Evolutionary conservation across 2,888 invertebrate genomes (phyloP).

Genomic region (Eumacrocentrus americanus): DNA sequence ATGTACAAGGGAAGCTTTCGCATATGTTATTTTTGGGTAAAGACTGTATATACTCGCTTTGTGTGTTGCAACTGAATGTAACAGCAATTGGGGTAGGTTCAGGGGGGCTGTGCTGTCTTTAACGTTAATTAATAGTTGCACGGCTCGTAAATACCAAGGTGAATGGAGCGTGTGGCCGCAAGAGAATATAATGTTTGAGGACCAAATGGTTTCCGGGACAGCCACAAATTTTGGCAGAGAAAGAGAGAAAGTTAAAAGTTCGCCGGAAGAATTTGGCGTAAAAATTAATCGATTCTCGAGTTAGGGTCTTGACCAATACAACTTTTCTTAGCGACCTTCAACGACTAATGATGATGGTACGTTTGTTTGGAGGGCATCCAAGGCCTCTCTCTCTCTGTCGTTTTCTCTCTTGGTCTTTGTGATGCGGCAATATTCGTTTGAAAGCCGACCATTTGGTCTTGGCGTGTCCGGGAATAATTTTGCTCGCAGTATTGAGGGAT

Average conservation of each 20-base stretch:
- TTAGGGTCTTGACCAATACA: too few species aligned
- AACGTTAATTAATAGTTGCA: constrained; percentile 52
- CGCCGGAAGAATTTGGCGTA: too few species aligned
- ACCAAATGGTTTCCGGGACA: constrained; percentile 45
- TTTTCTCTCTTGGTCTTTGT: too few species aligned
- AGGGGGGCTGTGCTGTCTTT: constrained; percentile 35
- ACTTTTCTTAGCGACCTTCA: too few species aligned
- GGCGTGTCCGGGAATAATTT: constrained; percentile 23
- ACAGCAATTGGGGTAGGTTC: constrained; percentile 48
- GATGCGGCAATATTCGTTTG: neutral
- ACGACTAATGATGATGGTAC: too few species aligned
- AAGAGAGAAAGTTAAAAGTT: neutral
- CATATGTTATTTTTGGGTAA: too few species aligned
- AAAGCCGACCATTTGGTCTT: constrained; percentile 4
- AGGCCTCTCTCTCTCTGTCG: too few species aligned
- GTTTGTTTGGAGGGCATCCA: too few species aligned
- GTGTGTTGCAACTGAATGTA: too few species aligned
- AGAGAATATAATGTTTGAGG: constrained; percentile 39
- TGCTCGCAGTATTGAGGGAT: neutral
- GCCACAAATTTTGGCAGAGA: neutral
- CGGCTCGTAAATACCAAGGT: constrained; percentile 46
- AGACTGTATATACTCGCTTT: too few species aligned
- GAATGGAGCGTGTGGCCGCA: constrained; percentile 46
- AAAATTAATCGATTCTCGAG: too few species aligned
- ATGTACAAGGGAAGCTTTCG: too few species aligned